Conservation (phyloP, 2,888 invertebrate species). For the Arge pagana region DNA sequence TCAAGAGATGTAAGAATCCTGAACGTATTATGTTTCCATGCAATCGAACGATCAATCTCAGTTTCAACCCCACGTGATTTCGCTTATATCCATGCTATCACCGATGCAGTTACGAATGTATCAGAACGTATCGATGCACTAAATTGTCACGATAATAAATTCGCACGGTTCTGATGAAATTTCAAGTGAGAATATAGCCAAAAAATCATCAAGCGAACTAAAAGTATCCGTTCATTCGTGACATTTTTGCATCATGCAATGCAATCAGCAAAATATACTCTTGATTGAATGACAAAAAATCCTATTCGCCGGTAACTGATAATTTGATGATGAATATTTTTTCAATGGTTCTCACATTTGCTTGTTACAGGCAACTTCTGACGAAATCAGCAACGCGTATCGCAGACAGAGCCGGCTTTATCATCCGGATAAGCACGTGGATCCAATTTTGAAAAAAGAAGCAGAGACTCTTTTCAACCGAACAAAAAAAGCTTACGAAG, state of each 20-base stretch:
- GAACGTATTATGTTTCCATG: neutral
- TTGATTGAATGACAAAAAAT: conserved; percentile 32
- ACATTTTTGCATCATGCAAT: too few relatives aligned
- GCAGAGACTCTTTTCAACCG: conserved; percentile 93
- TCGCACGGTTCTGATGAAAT: too few relatives aligned
- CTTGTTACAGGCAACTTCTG: conserved; percentile 77
- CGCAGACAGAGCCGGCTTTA: conserved; percentile 89
- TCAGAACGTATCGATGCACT: too few relatives aligned
- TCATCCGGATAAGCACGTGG: conserved; percentile 95
- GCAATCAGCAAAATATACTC: neutral
- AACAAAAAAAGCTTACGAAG: conserved; percentile 92
- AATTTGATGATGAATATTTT: conserved; percentile 1
- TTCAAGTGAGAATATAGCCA: too few relatives aligned
- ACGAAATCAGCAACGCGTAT: conserved; percentile 94
- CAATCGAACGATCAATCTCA: conserved; percentile 14
- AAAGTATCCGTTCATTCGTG: too few relatives aligned
- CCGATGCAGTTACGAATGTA: too few relatives aligned
- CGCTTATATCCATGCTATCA: too few relatives aligned
- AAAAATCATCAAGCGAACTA: too few relatives aligned
- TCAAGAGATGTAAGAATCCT: conserved; percentile 73
- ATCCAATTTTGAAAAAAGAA: conserved; percentile 80
- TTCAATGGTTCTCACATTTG: conserved; percentile 25
- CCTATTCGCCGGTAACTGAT: conserved; percentile 29
- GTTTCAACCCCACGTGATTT: conserved; percentile 40
- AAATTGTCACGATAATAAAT: too few relatives aligned